Conservation (phyloP, 2,888 invertebrate genomes). For the Sepioteuthis lessoniana region DNA sequence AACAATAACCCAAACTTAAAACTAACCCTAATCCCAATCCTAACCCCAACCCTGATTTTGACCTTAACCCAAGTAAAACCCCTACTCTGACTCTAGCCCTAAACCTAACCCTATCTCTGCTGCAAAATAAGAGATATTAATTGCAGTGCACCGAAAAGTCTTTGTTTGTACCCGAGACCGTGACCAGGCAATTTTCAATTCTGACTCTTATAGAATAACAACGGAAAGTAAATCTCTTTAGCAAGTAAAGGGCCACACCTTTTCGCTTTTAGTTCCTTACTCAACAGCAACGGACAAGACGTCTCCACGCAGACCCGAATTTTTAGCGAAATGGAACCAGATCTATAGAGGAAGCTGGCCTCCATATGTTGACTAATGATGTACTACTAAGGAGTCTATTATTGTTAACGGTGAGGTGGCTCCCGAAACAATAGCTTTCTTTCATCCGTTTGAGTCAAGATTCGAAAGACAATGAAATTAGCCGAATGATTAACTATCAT, state of each 20-base stretch:
- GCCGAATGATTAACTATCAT: background rate
- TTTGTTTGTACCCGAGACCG: background rate
- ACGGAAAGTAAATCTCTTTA: background rate
- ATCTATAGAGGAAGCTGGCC: background rate
- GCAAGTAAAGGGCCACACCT: background rate
- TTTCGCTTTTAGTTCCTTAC: background rate
- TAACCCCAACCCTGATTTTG: too few relatives aligned
- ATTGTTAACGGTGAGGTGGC: background rate
- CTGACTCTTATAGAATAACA: background rate
- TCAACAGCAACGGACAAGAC: background rate
- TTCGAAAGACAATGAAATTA: background rate
- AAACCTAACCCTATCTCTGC: too few relatives aligned
- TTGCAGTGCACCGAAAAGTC: too few relatives aligned
- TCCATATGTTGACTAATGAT: background rate
- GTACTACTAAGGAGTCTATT: background rate
- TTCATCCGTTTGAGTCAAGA: background rate
- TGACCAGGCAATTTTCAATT: background rate
- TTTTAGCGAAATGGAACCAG: background rate
- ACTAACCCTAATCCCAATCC: too few relatives aligned
- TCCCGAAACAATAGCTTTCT: background rate
- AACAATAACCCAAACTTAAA: too few relatives aligned
- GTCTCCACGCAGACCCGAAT: background rate
- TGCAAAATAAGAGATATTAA: background rate
- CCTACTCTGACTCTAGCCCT: too few relatives aligned
- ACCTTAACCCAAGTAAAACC: too few relatives aligned